A percentile compares a stretch with the other conserved stretches of the same genome.
phyloP scores from a whole-genome alignment of 2,113 vertebrate species.

The Sigmodon hispidus region DNA sequence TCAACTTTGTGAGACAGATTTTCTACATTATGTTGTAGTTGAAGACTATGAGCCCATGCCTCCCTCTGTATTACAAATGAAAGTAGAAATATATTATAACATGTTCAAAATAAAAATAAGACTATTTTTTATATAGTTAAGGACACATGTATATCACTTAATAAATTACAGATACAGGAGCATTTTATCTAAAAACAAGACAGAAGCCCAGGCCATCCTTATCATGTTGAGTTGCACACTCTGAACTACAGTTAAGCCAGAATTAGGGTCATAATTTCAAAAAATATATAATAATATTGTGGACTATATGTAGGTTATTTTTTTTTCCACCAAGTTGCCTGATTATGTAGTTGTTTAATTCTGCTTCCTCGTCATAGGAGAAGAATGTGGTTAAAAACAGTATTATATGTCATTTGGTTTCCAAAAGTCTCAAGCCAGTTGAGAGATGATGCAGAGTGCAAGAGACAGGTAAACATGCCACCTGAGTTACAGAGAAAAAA shows the following conservation, averaged over 20 bases:
- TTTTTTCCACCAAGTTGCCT: background rate
- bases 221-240: background rate
- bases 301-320: background rate
- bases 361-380: background rate
- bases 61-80: background rate
- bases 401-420: background rate
- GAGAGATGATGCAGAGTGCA: background rate
- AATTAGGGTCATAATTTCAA: slow-evolving; percentile 6
- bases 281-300: background rate
- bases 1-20: slow-evolving; percentile 15
- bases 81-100: background rate
- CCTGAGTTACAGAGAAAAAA: background rate
- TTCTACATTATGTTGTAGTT: slow-evolving; percentile 9
- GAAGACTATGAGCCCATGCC: background rate
- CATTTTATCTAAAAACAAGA: slow-evolving; percentile 37
- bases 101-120: background rate
- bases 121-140: background rate
- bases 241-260: background rate
- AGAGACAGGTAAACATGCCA: background rate
- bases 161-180: background rate
- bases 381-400: background rate
- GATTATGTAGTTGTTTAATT: slow-evolving; percentile 18
- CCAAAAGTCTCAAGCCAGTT: background rate
- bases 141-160: background rate
- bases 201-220: background rate